Evolutionary conservation across 1,140 invertebrate genomes (phyloP).

Genomic region (Scaptomyza montana): DNA sequence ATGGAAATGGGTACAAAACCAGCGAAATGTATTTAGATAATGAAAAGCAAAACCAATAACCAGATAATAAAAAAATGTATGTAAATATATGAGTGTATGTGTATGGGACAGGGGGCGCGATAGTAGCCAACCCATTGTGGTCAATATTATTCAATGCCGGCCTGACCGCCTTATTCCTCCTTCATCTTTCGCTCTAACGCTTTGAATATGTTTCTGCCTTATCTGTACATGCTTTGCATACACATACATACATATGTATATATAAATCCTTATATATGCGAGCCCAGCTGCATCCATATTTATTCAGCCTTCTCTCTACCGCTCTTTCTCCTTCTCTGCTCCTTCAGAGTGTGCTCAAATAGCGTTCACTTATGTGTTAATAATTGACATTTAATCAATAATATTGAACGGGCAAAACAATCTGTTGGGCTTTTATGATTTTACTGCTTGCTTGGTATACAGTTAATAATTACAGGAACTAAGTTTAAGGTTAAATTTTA

Average conservation of each 20-base stretch:
- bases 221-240: slow-evolving; percentile 45
- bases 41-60: slow-evolving; percentile 52
- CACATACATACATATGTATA: slow-evolving; percentile 16
- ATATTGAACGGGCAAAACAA: slow-evolving; percentile 39
- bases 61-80: slow-evolving; percentile 39
- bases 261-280: background rate
- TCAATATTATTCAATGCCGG: slow-evolving; percentile 74
- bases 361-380: slow-evolving; percentile 68
- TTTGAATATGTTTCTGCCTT: slow-evolving; percentile 45
- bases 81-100: slow-evolving; percentile 11
- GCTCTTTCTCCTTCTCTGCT: background rate
- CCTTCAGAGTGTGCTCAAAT: slow-evolving; percentile 13
- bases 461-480: slow-evolving; percentile 7
- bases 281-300: slow-evolving; percentile 32
- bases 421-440: background rate
- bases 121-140: slow-evolving; percentile 58
- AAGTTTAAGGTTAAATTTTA: background rate
- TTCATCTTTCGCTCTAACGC: slow-evolving; percentile 27
- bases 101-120: slow-evolving; percentile 19
- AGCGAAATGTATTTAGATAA: slow-evolving; percentile 76
- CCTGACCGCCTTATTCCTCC: slow-evolving; percentile 11
- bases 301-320: slow-evolving; percentile 10
- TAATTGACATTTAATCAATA: slow-evolving; percentile 79
- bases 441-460: background rate
- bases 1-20: slow-evolving; percentile 58